These are phyloP conservation scores for Thamnophis sirtalis DNA, from an alignment of 2,113 vertebrate species.

Conservation along the genomic window DNA sequence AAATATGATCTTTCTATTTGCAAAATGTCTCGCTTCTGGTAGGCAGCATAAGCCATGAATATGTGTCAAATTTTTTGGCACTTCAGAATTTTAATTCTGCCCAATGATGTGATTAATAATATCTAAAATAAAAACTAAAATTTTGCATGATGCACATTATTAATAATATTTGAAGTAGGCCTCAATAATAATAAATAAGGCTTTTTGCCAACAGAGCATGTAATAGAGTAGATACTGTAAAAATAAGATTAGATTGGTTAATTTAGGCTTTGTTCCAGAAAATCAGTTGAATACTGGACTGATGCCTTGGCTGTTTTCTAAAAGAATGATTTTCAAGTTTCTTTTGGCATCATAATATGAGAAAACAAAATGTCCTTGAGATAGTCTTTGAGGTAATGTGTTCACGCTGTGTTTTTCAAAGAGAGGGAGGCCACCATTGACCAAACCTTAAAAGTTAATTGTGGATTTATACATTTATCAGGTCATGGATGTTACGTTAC, in stretches of 20 bases:
- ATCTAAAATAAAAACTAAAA: neutral
- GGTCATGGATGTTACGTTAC: neutral
- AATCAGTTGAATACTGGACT: conserved; percentile 59
- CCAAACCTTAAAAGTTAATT: conserved; percentile 27
- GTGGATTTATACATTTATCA: neutral
- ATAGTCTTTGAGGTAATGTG: conserved; percentile 35
- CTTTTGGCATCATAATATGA: conserved; percentile 51
- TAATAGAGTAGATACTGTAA: conserved; percentile 61
- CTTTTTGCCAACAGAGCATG: conserved; percentile 55
- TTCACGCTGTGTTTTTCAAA: conserved; percentile 45
- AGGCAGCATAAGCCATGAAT: neutral
- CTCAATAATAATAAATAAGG: conserved; percentile 65
- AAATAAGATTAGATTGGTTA: conserved; percentile 67
- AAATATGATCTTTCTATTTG: conserved; percentile 31
- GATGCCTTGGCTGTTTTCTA: conserved; percentile 57
- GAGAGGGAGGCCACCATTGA: conserved; percentile 3
- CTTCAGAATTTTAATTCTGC: conserved; percentile 18
- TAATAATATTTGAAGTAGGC: conserved; percentile 59
- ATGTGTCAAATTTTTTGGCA: neutral
- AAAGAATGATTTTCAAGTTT: conserved; percentile 64
- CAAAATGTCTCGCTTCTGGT: conserved; percentile 13
- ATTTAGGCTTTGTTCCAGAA: conserved; percentile 61
- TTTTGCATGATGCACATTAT: conserved; percentile 45
- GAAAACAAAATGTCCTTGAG: conserved; percentile 24
- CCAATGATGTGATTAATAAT: conserved; percentile 16